phyloP scores from a whole-genome alignment of 2,797 vertebrate genomes.

The Discoglossus pictus region DNA sequence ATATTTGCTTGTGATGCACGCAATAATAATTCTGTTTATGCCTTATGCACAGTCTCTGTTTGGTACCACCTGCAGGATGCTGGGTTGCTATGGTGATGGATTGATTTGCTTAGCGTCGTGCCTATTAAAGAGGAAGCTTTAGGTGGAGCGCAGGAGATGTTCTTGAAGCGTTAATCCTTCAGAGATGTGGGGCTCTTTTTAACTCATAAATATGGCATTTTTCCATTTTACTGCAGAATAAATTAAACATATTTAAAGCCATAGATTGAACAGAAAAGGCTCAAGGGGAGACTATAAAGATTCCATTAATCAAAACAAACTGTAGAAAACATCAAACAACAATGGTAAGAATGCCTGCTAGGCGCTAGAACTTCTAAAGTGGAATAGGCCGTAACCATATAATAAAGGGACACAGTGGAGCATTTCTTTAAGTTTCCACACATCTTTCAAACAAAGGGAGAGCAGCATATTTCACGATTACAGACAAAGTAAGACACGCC shows the following conservation, averaged over 20 bases:
- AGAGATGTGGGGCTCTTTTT: conserved; percentile 5
- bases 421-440: too few species aligned
- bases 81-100: conserved; percentile 9
- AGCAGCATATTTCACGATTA: too few species aligned
- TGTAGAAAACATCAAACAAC: too few species aligned
- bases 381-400: too few species aligned
- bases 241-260: neutral
- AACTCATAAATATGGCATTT: conserved; percentile 5
- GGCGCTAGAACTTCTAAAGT: too few species aligned
- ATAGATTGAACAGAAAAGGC: too few species aligned
- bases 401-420: too few species aligned
- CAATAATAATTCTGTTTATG: conserved; percentile 61
- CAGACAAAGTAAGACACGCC: too few species aligned
- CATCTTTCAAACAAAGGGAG: too few species aligned
- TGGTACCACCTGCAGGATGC: conserved; percentile 12
- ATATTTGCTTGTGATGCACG: conserved; percentile 54
- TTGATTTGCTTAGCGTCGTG: conserved; percentile 8
- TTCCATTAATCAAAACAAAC: too few species aligned
- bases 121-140: conserved; percentile 7
- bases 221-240: conserved; percentile 9
- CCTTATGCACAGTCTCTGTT: conserved; percentile 33
- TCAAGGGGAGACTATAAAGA: too few species aligned
- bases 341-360: too few species aligned
- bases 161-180: conserved; percentile 19
- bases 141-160: conserved; percentile 13